Percentiles rank a stretch among this genome's conserved stretches.
Conservation (phyloP, 2,113 vertebrate species). For the Hyaena hyaena region DNA sequence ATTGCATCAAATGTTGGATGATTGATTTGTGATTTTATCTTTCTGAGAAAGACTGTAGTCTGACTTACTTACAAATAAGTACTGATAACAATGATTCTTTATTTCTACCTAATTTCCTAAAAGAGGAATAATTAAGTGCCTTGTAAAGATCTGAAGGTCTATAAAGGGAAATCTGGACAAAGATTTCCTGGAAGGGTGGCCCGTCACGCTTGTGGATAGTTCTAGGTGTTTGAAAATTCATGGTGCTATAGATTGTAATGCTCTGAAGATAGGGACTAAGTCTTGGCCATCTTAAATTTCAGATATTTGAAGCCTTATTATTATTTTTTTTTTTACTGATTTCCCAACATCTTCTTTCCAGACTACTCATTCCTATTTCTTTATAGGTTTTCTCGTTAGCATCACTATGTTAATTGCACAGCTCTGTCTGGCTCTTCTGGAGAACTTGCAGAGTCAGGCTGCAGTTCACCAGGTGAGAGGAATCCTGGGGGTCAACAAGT, state of each 20-base stretch:
- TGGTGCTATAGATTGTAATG: not conserved
- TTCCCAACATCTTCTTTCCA: not conserved
- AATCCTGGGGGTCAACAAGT: not conserved
- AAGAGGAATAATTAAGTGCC: not conserved
- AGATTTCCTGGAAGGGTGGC: not conserved
- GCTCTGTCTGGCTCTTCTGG: not conserved
- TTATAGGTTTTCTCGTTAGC: not conserved
- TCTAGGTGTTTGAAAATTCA: not conserved
- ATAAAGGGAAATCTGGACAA: not conserved
- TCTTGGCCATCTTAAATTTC: not conserved
- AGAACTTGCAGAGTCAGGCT: not conserved
- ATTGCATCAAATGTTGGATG: not conserved
- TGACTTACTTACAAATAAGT: not conserved
- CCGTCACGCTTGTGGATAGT: not conserved
- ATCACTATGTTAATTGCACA: not conserved
- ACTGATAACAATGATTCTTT: not conserved
- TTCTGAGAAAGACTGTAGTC: not conserved
- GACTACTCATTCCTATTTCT: not conserved
- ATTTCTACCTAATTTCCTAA: conserved; percentile 28
- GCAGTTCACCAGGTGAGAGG: not conserved
- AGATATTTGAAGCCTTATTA: not conserved
- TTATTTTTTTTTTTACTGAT: not conserved
- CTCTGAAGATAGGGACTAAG: not conserved
- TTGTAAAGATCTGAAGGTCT: not conserved
- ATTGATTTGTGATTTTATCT: conserved; percentile 36